Base-by-base conservation (phyloP, 1,140 invertebrate species). In the Drosophila ogumai region DNA sequence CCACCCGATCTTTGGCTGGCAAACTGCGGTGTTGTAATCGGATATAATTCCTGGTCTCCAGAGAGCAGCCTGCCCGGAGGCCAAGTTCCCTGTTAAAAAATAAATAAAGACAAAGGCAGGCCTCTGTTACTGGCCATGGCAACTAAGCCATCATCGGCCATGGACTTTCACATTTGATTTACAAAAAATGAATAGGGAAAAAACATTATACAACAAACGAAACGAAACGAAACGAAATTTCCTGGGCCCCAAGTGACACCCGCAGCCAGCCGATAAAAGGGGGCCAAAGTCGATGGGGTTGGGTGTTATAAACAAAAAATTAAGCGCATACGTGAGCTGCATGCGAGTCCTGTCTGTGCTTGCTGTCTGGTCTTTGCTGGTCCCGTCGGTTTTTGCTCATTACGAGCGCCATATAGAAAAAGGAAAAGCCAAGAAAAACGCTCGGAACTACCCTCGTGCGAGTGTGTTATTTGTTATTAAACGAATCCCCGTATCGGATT, bases 241-340 rank as follows among this genome's bases (percentile, higher is more conserved):
- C 31, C 49, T 41, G 8, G 10, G 59, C 49, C 65, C 75, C 82
- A 65, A 86, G 82, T 86, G 82, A 73, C 82, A 87, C 69, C 61
- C 61, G 75, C 82, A 82, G 38, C n/a, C 32, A 47, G 25, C 36
- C 25, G 64, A 59, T 61, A 47, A 52, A 31, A 6, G 36, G 38
- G 32, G 34, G 34, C 32, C 40, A n/a, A 63, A 61, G 47, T 28
- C 50, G 28, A 19, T 34, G 60, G 64, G 71, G 43, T 59, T 69
- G 38, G 55, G 82, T 43, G 84, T 65, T 67, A 84, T 79, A 85
- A 88, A 90, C 85, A 88, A 88, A 87, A 88, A 88, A 90, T 88
- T 90, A 90, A 90, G 65, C 85, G 69, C 74, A 84, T 78, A 88
- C 84, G 84, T 88, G 84, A 72, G 81, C 44, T 81, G 85, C 81